These are phyloP conservation scores for Ptilorrhoa leucosticta DNA, from an alignment of 2,113 vertebrate species.

Conservation along the genomic window DNA sequence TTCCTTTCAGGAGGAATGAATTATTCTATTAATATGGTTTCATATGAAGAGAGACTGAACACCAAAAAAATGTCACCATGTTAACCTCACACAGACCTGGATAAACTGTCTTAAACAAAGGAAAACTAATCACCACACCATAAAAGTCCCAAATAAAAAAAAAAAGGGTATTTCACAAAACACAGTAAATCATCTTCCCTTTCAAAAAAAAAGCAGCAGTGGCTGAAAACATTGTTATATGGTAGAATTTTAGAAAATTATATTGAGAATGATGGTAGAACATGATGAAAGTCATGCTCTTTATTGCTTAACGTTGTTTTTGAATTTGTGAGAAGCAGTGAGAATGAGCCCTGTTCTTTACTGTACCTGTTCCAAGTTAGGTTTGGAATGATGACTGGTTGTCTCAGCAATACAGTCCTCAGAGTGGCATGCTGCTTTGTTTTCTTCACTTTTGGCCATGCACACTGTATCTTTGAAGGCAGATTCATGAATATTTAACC, in stretches of 20 bases:
- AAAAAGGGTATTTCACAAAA: neutral
- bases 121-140: neutral
- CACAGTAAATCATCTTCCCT: neutral
- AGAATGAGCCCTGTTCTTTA: neutral
- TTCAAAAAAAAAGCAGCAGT: neutral
- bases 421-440: neutral
- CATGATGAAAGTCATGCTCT: neutral
- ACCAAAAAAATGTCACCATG: neutral
- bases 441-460: neutral
- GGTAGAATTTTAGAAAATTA: neutral
- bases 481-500: neutral
- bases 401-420: neutral
- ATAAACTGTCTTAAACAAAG: neutral
- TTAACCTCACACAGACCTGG: neutral
- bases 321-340: neutral
- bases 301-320: neutral
- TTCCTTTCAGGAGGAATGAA: neutral
- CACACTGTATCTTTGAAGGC: neutral
- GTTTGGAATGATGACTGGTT: neutral
- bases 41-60: neutral
- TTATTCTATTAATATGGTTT: neutral
- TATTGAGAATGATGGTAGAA: neutral
- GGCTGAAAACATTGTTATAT: neutral
- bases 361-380: conserved; percentile 53
- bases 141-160: neutral